Evolutionary conservation across 1,140 invertebrate genomes (phyloP).

Genomic region (Drosophila melanogaster): DNA sequence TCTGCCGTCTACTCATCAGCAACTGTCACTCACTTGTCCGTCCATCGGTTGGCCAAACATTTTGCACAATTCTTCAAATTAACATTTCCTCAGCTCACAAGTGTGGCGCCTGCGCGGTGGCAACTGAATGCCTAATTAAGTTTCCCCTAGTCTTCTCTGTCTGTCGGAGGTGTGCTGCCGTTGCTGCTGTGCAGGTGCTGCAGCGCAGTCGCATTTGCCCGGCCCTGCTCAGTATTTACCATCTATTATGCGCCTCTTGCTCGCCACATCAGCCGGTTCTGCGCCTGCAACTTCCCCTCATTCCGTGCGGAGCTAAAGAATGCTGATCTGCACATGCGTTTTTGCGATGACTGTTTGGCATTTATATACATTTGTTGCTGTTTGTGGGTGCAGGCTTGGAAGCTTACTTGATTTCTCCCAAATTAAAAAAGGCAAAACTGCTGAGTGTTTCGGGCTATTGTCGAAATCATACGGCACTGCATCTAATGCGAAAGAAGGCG

Average conservation of each 20-base stretch:
- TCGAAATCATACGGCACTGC: slow-evolving; percentile 26
- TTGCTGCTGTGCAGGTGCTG: slow-evolving; percentile 6
- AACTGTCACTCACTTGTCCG: slow-evolving; percentile 52
- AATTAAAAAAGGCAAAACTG: slow-evolving; percentile 23
- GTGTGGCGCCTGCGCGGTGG: slow-evolving; percentile 65
- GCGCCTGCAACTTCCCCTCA: background rate
- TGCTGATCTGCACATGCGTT: slow-evolving; percentile 25
- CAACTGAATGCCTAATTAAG: slow-evolving; percentile 71
- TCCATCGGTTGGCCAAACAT: slow-evolving; percentile 41
- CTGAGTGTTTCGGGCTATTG: slow-evolving; percentile 26
- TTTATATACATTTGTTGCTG: slow-evolving; percentile 23
- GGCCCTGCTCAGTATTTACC: slow-evolving; percentile 35
- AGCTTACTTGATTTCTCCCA: slow-evolving; percentile 55
- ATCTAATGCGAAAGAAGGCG: slow-evolving; percentile 8
- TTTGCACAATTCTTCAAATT: slow-evolving; percentile 53
- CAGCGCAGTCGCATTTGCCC: slow-evolving; percentile 26
- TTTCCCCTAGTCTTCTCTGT: slow-evolving; percentile 27
- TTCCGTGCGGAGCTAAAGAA: slow-evolving; percentile 16
- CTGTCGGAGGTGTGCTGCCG: slow-evolving; percentile 4
- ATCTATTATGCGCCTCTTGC: slow-evolving; percentile 48
- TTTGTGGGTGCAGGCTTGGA: slow-evolving; percentile 25
- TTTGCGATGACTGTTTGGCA: slow-evolving; percentile 56
- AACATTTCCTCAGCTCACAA: slow-evolving; percentile 44
- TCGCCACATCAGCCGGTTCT: slow-evolving; percentile 13
- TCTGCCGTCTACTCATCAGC: slow-evolving; percentile 45